A percentile compares a stretch with the other conserved stretches of the same genome.
phyloP scores from a whole-genome alignment of 2,113 vertebrate species.

The Micronisus gabar region DNA sequence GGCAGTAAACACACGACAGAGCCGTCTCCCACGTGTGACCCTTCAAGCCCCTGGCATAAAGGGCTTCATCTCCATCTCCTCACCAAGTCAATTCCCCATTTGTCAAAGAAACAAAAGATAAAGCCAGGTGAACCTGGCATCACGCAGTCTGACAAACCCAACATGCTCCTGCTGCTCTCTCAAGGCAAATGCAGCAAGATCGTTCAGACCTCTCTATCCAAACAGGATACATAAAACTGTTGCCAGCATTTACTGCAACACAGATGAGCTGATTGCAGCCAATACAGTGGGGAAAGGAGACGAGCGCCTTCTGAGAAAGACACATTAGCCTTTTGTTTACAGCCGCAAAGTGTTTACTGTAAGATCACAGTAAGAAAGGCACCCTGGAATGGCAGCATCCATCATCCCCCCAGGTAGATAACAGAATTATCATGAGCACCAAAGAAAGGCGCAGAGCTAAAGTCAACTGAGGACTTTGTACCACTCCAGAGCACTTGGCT shows the following conservation, averaged over 20 bases:
- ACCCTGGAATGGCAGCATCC: background rate
- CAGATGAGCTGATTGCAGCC: background rate
- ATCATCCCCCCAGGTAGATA: background rate
- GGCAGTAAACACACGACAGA: background rate
- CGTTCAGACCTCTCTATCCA: background rate
- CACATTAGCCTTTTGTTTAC: background rate
- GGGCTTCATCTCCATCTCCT: background rate
- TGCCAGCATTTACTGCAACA: background rate
- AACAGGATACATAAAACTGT: background rate
- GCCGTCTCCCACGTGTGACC: background rate
- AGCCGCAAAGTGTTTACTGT: background rate
- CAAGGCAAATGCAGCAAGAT: background rate
- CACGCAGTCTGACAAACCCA: background rate
- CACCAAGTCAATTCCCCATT: background rate
- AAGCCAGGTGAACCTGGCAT: background rate
- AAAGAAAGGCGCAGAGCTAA: background rate
- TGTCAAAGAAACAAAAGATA: background rate
- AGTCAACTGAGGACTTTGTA: background rate
- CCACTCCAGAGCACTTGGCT: background rate
- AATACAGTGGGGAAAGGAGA: background rate
- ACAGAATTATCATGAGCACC: background rate
- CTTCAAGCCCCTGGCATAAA: background rate
- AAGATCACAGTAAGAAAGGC: background rate
- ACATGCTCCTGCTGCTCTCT: background rate
- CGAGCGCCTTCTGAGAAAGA: background rate